Evolutionary conservation across 2,888 invertebrate species (phyloP), one percentile per base, ranked within the genome.

Genomic region (Lutraria lutraria): DNA sequence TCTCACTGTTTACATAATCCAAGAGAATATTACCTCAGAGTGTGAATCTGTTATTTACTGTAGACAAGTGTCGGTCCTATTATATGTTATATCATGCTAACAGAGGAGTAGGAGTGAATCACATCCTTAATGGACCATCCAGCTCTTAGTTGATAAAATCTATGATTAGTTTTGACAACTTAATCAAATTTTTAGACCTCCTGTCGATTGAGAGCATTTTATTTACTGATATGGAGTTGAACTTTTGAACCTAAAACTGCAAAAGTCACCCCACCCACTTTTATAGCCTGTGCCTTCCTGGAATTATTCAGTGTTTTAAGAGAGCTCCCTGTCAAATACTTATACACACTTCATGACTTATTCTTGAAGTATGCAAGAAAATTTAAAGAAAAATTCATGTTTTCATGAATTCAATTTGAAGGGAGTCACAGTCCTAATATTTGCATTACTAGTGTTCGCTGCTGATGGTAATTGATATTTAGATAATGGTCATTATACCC

Each of bases 101-200:
- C 63, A 68, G 25, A 68, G 25, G 21, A n/a, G n/a, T n/a, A n/a
- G n/a, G n/a, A n/a, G n/a, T n/a, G n/a, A 25, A 25, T 68, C n/a
- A 25, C 63, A 68, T 68, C 63, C n/a, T 68, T 68, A 68, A 68
- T 68, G 12, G 10, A 68, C 63, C n/a, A 12, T 21, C 63, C 12
- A 21, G 21, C 25, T 68, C 63, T 68, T 12, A 25, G 63, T 76
- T 76, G 34, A 76, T 76, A 76, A 15, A 76, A 31, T 76, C 15
- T 76, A 19, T 31, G 31, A 76, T 76, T 76, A 19, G 76, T 76
- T 76, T 34, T 76, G 76, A 76, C 76, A 76, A 76, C 25, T 76
- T 34, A 76, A 76, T 76, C 31, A 76, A 34, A 76, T 6, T 34
- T 76, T 34, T 19, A 76, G 76, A 76, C 76, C 29, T 76, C 31